Conservation (phyloP, 2,888 invertebrate species). For the Campopleginae sp. region DNA sequence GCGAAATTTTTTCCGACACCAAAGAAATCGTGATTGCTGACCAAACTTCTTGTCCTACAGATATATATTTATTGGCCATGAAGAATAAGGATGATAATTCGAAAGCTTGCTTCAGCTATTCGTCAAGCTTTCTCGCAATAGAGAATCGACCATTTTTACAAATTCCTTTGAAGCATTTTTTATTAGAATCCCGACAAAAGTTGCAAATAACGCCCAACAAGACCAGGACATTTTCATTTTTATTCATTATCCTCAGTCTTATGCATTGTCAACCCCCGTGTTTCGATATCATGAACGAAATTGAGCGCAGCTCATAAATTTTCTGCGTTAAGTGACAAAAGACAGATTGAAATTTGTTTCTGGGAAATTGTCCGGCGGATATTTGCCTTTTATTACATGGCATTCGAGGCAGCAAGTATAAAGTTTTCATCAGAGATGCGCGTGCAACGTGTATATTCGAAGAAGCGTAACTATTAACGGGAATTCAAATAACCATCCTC, state of each 20-base stretch:
- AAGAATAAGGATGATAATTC: not conserved
- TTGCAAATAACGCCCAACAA: no score
- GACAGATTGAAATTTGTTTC: not conserved
- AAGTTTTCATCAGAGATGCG: not conserved
- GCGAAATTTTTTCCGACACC: slow-evolving; percentile 74
- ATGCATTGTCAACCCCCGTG: not conserved
- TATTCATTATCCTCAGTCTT: no score
- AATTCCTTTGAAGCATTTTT: not conserved
- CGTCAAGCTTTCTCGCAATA: not conserved
- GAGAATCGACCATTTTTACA: not conserved
- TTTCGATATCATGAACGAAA: not conserved
- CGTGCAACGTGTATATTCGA: not conserved
- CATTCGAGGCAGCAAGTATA: not conserved
- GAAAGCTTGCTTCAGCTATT: not conserved
- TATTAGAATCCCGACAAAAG: no score
- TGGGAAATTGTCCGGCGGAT: not conserved
- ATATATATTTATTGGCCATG: not conserved
- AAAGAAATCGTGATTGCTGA: slow-evolving; percentile 75
- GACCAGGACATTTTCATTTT: no score
- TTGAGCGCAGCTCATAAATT: not conserved
- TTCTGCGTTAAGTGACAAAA: not conserved
- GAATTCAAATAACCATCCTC: slow-evolving; percentile 37
- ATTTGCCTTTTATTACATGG: not conserved
- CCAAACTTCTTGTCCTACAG: slow-evolving; percentile 69
- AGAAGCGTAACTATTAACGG: not conserved